Percentiles rank a stretch among this genome's conserved stretches.
Evolutionary conservation across 2,797 vertebrate species (phyloP).

Genomic region (Buphagus erythrorhynchus): DNA sequence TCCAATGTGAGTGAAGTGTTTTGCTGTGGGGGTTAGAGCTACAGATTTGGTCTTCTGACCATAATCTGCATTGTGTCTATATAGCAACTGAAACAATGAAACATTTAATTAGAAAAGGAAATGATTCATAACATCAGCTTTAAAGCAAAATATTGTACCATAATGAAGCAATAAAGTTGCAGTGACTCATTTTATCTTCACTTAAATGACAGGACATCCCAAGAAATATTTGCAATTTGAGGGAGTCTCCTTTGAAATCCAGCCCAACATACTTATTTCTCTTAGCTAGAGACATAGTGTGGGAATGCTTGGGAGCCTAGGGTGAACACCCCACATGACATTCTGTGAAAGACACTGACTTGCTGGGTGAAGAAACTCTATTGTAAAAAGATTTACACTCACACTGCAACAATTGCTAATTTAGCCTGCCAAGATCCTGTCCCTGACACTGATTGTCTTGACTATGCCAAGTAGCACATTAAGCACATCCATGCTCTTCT

Average conservation of each 20-base stretch:
- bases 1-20: not conserved
- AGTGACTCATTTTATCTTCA: not conserved
- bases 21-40: not conserved
- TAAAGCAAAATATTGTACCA: not conserved
- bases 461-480: not conserved
- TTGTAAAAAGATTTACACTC: not conserved
- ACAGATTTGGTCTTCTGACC: not conserved
- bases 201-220: not conserved
- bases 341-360: not conserved
- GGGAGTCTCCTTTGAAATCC: not conserved
- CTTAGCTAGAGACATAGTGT: not conserved
- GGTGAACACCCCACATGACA: not conserved
- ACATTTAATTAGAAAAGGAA: not conserved
- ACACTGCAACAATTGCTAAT: not conserved
- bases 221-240: not conserved
- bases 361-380: not conserved
- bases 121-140: not conserved
- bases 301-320: not conserved
- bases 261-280: not conserved
- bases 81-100: not conserved
- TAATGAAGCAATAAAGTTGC: not conserved
- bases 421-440: not conserved
- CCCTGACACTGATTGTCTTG: not conserved
- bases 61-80: not conserved
- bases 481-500: not conserved